Evolutionary conservation across 2,888 invertebrate genomes (phyloP), one percentile per base, ranked within the genome.

Genomic region (Ceramica pisi): DNA sequence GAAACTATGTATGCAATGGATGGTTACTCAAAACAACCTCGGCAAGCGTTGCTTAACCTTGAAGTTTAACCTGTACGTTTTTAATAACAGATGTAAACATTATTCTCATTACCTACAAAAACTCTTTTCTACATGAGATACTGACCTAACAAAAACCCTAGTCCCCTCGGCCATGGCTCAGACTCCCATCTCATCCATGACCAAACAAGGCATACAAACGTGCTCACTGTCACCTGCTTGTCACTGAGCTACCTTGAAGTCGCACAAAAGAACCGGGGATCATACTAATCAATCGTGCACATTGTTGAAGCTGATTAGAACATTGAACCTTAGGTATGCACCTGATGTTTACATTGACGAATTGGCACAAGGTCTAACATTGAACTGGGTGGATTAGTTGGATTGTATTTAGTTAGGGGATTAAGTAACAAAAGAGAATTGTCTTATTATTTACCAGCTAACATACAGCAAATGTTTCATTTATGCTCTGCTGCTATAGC

Each of bases 311-410:
- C 71, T 56, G 56, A 57, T 78, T 81, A 78, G 78, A 48, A 41
- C 82, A 64, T 78, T 82, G 78, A 78, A 82, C 78, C 61, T 64
- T 26, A 38, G 19, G 35, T 44, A 55, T 76, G 76, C 48, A 67
- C 55, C 41, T 68, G 51, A 35, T 80, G 75, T 63, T 80, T 77
- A 75, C 53, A 50, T 75, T 50, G 23, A 53, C 38, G 14, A 78
- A 71, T 60, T 35, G 35, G 82, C 10, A 44, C 78, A 78, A 82
- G 78, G 78, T 65, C 50, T 78, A 23, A 71, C 78, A 78, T 78
- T 78, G 71, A 78, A 70, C 50, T 53, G 38, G 21, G 55, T 44
- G 7, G 1, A 35, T 72, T 56, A 10, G 26, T 59, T 62, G 19
- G 12, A 23, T 46, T 53, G 9, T 35, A 7, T 23, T 19, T 23